Conservation (phyloP, 1,140 invertebrate genomes). For the Carcinoscorpius rotundicauda region DNA sequence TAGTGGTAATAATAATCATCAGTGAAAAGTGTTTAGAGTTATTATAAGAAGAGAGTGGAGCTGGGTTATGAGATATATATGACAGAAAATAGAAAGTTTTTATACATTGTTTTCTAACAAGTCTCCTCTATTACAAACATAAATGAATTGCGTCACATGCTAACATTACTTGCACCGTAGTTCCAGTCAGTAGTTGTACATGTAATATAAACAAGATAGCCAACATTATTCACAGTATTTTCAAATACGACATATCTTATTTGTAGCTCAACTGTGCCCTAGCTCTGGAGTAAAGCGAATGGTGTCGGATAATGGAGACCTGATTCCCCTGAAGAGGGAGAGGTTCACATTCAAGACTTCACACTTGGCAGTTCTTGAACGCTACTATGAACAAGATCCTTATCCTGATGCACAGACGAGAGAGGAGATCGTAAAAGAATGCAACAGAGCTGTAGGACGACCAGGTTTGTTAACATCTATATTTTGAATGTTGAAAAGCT, state of each 20-base stretch:
- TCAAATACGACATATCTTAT: constrained; percentile 1
- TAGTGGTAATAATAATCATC: too few species aligned
- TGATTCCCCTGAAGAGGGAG: constrained; percentile 30
- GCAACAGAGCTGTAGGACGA: constrained; percentile 30
- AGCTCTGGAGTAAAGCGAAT: constrained; percentile 25
- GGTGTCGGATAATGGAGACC: constrained; percentile 26
- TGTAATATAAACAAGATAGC: too few species aligned
- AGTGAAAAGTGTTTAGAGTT: too few species aligned
- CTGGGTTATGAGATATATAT: too few species aligned
- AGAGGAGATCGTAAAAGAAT: constrained; percentile 33
- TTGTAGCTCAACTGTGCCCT: constrained; percentile 24
- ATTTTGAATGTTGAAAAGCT: background rate
- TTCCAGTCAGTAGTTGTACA: too few species aligned
- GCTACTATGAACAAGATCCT: constrained; percentile 32
- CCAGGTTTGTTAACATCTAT: constrained; percentile 9
- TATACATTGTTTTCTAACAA: too few species aligned
- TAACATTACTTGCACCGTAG: too few species aligned
- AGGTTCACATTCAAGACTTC: constrained; percentile 35
- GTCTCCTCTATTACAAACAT: too few species aligned
- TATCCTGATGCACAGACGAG: constrained; percentile 34
- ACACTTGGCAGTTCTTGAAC: constrained; percentile 35
- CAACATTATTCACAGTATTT: background rate
- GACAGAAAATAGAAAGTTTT: too few species aligned
- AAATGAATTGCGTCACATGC: too few species aligned
- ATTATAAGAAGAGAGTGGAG: too few species aligned